A percentile compares a stretch with the other conserved stretches of the same genome.
Conservation (phyloP, 2,797 vertebrate species). For the Pterois miles region DNA sequence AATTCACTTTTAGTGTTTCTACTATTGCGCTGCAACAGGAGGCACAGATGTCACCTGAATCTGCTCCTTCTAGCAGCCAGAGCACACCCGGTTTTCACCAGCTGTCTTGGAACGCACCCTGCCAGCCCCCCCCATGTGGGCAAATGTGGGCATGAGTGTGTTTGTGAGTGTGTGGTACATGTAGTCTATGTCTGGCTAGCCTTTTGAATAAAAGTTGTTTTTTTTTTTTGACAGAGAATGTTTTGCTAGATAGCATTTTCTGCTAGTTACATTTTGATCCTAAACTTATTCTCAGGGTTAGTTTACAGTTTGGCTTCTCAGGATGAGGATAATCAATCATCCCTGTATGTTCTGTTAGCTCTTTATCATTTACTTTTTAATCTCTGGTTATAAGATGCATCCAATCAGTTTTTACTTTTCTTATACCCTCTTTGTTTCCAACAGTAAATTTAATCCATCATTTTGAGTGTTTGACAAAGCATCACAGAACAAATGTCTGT, state of each 20-base stretch:
- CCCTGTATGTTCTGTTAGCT: not conserved
- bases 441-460: conserved; percentile 22
- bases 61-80: conserved; percentile 74
- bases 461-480: conserved; percentile 9
- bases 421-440: not conserved
- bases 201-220: conserved; percentile 14
- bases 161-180: not conserved
- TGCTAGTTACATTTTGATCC: not conserved
- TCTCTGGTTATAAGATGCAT: conserved; percentile 6
- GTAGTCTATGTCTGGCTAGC: no score
- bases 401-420: conserved; percentile 10
- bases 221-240: not conserved
- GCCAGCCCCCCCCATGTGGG: conserved; percentile 51
- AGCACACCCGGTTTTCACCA: conserved; percentile 73
- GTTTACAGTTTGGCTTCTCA: not conserved
- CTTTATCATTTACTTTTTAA: not conserved
- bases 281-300: not conserved
- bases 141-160: conserved; percentile 36
- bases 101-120: conserved; percentile 70
- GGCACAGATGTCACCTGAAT: conserved; percentile 83
- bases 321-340: not conserved
- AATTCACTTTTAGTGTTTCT: conserved; percentile 83
- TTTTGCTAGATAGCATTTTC: not conserved
- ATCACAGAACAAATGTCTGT: not conserved
- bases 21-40: conserved; percentile 78